Evolutionary conservation across 2,888 invertebrate genomes (phyloP).

Genomic region (Caenorhabditis virilis): DNA sequence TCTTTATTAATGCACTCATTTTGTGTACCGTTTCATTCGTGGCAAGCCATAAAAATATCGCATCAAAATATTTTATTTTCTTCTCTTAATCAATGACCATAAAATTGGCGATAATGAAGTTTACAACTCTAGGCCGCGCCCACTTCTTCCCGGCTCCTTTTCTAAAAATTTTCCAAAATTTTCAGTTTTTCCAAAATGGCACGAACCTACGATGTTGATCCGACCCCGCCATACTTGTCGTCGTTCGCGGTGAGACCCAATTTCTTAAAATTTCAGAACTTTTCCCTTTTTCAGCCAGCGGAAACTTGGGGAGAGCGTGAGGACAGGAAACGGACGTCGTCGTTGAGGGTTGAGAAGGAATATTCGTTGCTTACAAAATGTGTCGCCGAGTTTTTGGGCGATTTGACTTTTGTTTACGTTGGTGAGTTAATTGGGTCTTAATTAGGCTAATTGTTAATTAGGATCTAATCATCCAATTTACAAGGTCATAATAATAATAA

Average conservation of each 20-base stretch:
- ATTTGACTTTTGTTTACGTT: conserved; percentile 57
- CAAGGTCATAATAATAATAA: no score
- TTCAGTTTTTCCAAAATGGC: conserved; percentile 16
- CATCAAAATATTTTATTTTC: no score
- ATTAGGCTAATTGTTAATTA: no score
- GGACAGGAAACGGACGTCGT: neutral
- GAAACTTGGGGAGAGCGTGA: conserved; percentile 14
- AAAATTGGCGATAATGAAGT: neutral
- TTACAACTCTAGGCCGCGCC: neutral
- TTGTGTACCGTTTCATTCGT: no score
- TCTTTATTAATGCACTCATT: no score
- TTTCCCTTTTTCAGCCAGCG: conserved; percentile 13
- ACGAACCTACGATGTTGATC: conserved; percentile 13
- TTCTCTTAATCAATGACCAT: no score
- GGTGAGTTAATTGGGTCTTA: conserved; percentile 29
- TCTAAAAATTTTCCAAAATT: neutral
- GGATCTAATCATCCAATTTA: no score
- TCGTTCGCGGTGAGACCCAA: conserved; percentile 17
- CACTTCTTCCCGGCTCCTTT: no score
- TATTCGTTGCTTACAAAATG: conserved; percentile 56
- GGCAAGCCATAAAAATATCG: no score
- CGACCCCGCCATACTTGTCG: conserved; percentile 34
- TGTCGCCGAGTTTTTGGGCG: conserved; percentile 56
- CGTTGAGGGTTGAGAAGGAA: conserved; percentile 9
- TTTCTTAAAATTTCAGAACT: neutral